Conservation (phyloP, 2,888 invertebrate genomes). For the Balanococcus diminutus region DNA sequence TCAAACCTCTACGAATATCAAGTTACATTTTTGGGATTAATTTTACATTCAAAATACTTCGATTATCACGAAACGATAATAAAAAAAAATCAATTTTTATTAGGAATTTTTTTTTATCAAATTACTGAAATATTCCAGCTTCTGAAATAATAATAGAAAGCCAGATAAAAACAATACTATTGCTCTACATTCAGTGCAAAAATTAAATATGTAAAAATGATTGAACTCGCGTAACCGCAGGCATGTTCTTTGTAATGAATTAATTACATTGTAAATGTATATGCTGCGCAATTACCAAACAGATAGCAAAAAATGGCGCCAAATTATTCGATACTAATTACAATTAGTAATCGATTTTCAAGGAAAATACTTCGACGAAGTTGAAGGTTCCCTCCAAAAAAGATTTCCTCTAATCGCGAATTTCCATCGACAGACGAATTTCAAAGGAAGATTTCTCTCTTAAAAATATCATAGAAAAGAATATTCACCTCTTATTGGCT, state of each 20-base stretch:
- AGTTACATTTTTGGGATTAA: too few species aligned
- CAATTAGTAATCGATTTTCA: not conserved
- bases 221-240: not conserved
- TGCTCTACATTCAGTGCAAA: not conserved
- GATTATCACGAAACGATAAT: too few species aligned
- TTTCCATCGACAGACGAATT: not conserved
- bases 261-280: not conserved
- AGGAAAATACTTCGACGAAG: not conserved
- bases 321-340: not conserved
- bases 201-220: not conserved
- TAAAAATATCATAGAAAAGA: not conserved
- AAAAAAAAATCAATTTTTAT: too few species aligned
- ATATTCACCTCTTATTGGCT: slow-evolving; percentile 56
- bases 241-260: not conserved
- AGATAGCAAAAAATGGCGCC: slow-evolving; percentile 1
- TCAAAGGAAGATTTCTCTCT: not conserved
- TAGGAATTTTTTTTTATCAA: too few species aligned
- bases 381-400: too few species aligned
- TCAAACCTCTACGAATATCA: too few species aligned
- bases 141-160: not conserved
- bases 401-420: not conserved
- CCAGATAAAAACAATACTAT: not conserved
- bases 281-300: not conserved
- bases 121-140: not conserved
- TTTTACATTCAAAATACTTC: too few species aligned